Conservation (phyloP, 1,140 invertebrate species). For the Elysia chlorotica region DNA sequence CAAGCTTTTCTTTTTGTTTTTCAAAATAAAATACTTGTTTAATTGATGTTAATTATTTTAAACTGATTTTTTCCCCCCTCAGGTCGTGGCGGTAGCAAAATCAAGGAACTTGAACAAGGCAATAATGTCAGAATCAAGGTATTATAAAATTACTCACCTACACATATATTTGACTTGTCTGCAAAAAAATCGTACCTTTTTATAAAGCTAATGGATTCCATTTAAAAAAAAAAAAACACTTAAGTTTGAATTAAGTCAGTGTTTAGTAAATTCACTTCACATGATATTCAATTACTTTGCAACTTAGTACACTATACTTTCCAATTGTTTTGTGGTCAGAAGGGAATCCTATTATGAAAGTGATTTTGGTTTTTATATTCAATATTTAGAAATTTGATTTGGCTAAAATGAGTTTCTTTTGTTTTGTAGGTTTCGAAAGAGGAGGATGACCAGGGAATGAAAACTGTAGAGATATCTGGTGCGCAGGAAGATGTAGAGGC, state of each 20-base stretch:
- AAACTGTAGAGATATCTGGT: slow-evolving; percentile 7
- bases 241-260: not conserved
- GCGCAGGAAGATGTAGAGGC: slow-evolving; percentile 8
- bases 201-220: not conserved
- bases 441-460: slow-evolving; percentile 16
- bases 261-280: not conserved
- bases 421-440: slow-evolving; percentile 6
- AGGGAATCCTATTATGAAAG: not conserved
- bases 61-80: too few species aligned
- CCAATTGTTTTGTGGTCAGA: not conserved
- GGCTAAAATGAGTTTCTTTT: not conserved
- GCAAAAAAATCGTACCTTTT: not conserved
- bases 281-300: too few species aligned
- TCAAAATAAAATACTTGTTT: too few species aligned
- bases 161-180: not conserved
- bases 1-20: too few species aligned
- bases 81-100: slow-evolving; percentile 92
- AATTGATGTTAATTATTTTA: too few species aligned
- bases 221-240: not conserved
- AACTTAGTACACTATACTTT: not conserved
- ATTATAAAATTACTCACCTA: not conserved
- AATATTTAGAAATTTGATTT: not conserved
- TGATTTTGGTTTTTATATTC: not conserved
- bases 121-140: slow-evolving; percentile 74
- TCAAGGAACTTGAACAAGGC: slow-evolving; percentile 90